Base-by-base conservation (phyloP, 2,888 invertebrate species). In the Harpalus rufipes region DNA sequence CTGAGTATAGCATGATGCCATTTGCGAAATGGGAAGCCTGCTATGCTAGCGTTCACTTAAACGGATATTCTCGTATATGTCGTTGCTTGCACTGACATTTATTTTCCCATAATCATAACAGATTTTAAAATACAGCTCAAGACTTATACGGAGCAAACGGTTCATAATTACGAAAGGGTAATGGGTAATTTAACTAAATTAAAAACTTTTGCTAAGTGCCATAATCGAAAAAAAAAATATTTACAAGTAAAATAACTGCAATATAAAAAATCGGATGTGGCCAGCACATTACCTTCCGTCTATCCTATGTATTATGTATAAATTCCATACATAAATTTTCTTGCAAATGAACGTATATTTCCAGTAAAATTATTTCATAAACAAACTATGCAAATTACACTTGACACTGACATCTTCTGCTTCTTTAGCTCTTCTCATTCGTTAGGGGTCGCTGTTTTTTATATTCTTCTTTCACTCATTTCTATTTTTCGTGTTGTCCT, bases 51-150 rank as follows among this genome's bases (percentile, higher is more conserved):
- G 72, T 74, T 16, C 41, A 74, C 72, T 74, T 74, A 18, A 74
- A 74, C 7, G 72, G 72, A 44, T 74, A 74, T 74, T 74, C 41
- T 74, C 44, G 41, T 68, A 68, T 68, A 68, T 68, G 68, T 32
- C 39, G 68, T n/a, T 32, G 44, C 72, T 74, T 74, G 44, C 72
- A 74, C 44, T 74, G 72, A 74, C 72, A 74, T 74, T 74, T 44
- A 74, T 74, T 74, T 44, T 44, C 41, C 72, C 44, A 68, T 74
- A 44, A 44, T 74, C 44, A 74, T 74, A 41, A 74, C 12, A 74
- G 14, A 44, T 51, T 68, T 68, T 68, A 68, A 68, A 68, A 68
- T 68, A 39, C 12, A n/a, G 68, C 25, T 68, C 10, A 51, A 12
- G 8, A 10, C 44, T 6, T 10, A 51, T 7, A 7, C 10, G 44